These are phyloP conservation scores for Heliconius hewitsoni DNA, from an alignment of 1,140 invertebrate species.

Conservation along the genomic window DNA sequence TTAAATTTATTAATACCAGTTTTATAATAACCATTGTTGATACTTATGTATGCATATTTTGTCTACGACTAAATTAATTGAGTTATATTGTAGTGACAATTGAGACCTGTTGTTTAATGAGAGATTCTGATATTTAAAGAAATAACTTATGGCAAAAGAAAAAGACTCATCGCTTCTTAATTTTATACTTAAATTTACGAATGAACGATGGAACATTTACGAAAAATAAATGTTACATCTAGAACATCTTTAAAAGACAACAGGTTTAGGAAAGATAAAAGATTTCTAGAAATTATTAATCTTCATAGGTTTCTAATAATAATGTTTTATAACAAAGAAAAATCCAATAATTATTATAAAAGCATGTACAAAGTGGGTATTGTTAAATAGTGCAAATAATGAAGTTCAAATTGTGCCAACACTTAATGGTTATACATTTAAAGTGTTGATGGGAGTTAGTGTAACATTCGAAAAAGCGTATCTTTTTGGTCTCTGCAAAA, in stretches of 20 bases:
- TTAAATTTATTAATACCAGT: slow-evolving; percentile 7
- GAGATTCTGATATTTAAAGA: background rate
- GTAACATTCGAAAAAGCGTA: slow-evolving; percentile 10
- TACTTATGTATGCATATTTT: slow-evolving; percentile 7
- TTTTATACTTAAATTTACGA: background rate
- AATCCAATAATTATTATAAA: background rate
- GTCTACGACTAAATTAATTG: background rate
- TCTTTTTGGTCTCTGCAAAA: background rate
- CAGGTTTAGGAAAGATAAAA: background rate
- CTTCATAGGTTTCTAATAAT: background rate
- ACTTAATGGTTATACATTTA: background rate
- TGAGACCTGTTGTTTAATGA: background rate
- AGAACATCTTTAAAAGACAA: background rate
- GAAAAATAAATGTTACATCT: background rate
- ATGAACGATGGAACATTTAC: too few species aligned
- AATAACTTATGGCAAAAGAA: background rate
- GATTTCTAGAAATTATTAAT: background rate
- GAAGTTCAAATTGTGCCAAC: slow-evolving; percentile 32
- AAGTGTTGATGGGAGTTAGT: slow-evolving; percentile 1
- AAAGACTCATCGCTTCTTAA: background rate
- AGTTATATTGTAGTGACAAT: background rate
- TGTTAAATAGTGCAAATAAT: slow-evolving; percentile 24
- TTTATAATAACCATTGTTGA: background rate
- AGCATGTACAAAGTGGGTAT: slow-evolving; percentile 19
- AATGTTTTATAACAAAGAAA: background rate